These are phyloP conservation scores for Catocala nupta DNA, from an alignment of 2,888 invertebrate species.

Conservation along the genomic window DNA sequence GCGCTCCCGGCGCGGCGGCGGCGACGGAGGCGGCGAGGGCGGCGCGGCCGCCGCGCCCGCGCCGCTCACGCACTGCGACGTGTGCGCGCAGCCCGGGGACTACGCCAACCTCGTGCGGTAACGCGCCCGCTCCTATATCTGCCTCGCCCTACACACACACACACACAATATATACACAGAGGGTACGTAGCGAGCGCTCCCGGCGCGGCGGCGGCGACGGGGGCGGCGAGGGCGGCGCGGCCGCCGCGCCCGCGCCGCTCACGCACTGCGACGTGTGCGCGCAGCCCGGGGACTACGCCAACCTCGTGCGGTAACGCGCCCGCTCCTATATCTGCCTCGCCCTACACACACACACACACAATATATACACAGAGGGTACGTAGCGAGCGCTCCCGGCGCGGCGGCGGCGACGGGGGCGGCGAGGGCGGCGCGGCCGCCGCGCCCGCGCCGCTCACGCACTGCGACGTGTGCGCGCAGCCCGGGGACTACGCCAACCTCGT, in stretches of 20 bases:
- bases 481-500: slow-evolving; percentile 90
- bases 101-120: slow-evolving; percentile 90
- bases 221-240: slow-evolving; percentile 25
- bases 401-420: slow-evolving; percentile 45
- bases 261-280: slow-evolving; percentile 90
- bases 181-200: slow-evolving; percentile 50
- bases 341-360: background rate
- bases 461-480: slow-evolving; percentile 89
- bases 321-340: no score
- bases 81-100: slow-evolving; percentile 89
- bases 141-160: no score
- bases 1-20: slow-evolving; percentile 50
- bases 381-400: slow-evolving; percentile 49
- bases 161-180: slow-evolving; percentile 31
- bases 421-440: slow-evolving; percentile 27
- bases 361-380: slow-evolving; percentile 47
- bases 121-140: background rate
- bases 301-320: slow-evolving; percentile 89
- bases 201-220: slow-evolving; percentile 49
- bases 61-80: slow-evolving; percentile 87
- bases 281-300: slow-evolving; percentile 87
- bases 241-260: slow-evolving; percentile 53
- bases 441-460: slow-evolving; percentile 74
- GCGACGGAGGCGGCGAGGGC: slow-evolving; percentile 36
- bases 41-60: slow-evolving; percentile 40